Percentiles rank a stretch among this genome's conserved stretches.
phyloP scores from a whole-genome alignment of 2,888 invertebrate species.

The Urechis unicinctus region DNA sequence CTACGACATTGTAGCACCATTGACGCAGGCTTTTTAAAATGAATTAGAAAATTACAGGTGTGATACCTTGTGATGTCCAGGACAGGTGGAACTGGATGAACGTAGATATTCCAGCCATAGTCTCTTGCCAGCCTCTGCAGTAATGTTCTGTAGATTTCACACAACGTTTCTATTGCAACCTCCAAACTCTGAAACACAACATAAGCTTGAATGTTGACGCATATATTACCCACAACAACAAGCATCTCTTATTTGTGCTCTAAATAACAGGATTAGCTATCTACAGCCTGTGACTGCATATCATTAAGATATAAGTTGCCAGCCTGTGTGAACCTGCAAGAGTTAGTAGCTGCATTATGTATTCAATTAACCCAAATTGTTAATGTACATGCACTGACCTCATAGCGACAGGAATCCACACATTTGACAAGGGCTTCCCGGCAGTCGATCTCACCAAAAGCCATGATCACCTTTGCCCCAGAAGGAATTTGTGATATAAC shows the following conservation, averaged over 20 bases:
- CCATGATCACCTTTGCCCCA: slow-evolving; percentile 7
- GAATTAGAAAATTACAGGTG: too few species aligned
- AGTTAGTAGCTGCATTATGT: too few species aligned
- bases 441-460: slow-evolving; percentile 13
- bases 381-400: slow-evolving; percentile 1
- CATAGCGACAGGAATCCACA: slow-evolving; percentile 9
- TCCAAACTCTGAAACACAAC: slow-evolving; percentile 7
- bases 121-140: not conserved
- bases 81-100: slow-evolving; percentile 11
- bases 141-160: slow-evolving; percentile 7
- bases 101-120: slow-evolving; percentile 7
- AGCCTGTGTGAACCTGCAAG: too few species aligned
- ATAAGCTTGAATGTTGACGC: too few species aligned
- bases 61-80: slow-evolving; percentile 3
- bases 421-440: slow-evolving; percentile 4
- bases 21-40: too few species aligned
- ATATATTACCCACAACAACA: too few species aligned
- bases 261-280: too few species aligned
- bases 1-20: too few species aligned
- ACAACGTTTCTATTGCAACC: slow-evolving; percentile 3
- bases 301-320: too few species aligned
- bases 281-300: too few species aligned
- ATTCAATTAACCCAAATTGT: too few species aligned
- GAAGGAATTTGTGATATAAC: slow-evolving; percentile 1
- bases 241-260: too few species aligned